These are phyloP conservation scores for Drosophila rellima DNA, from an alignment of 2,888 invertebrate genomes.

Conservation along the genomic window DNA sequence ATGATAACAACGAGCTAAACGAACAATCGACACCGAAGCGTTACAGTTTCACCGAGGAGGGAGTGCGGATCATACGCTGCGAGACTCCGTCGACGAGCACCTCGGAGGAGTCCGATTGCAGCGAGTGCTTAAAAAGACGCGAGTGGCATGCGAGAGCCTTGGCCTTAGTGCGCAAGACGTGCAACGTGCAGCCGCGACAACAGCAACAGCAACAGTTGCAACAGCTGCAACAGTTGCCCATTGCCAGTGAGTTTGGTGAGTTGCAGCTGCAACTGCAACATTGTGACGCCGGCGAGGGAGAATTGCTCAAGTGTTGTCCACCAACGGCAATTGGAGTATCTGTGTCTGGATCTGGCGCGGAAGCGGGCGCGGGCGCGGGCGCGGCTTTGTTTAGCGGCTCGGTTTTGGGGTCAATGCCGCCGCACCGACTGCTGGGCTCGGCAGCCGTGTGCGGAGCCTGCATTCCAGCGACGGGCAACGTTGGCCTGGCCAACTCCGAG, in stretches of 20 bases:
- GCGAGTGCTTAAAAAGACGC: constrained; percentile 85
- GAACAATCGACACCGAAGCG: constrained; percentile 87
- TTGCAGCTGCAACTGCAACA: constrained; percentile 69
- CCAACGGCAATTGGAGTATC: constrained; percentile 21
- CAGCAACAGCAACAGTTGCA: constrained; percentile 31
- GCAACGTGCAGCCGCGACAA: constrained; percentile 83
- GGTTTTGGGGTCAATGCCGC: constrained; percentile 88
- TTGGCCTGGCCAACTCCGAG: constrained; percentile 45
- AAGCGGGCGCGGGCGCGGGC: not conserved
- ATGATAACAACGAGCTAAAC: constrained; percentile 18
- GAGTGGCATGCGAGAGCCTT: constrained; percentile 86
- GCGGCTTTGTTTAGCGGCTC: not conserved
- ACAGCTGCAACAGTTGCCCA: constrained; percentile 17
- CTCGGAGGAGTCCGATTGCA: constrained; percentile 86
- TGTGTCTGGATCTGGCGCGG: not conserved
- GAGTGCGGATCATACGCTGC: constrained; percentile 87
- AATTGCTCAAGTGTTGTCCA: constrained; percentile 74
- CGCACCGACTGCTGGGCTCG: constrained; percentile 89
- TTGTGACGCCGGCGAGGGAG: constrained; percentile 74
- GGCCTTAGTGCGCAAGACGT: constrained; percentile 85
- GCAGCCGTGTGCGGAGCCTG: constrained; percentile 90
- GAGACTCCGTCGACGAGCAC: constrained; percentile 85
- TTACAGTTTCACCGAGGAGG: constrained; percentile 90
- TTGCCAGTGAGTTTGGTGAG: constrained; percentile 54
- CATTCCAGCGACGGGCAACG: constrained; percentile 85